These are phyloP conservation scores for Acrocephalus scirpaceus DNA, from an alignment of 2,797 vertebrate genomes.

Conservation along the genomic window DNA sequence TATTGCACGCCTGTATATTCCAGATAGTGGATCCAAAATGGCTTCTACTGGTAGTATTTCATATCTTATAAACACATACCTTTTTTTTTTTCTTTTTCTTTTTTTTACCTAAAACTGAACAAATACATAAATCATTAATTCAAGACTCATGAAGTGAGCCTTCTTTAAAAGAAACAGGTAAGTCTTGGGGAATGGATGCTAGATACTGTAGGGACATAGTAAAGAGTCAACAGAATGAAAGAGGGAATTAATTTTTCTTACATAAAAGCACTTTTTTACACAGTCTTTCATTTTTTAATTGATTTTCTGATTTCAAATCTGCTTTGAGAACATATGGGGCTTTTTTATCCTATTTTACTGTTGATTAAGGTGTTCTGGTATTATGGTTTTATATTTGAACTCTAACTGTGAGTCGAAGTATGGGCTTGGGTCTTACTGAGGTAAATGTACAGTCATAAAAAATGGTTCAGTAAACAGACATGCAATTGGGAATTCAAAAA, in stretches of 20 bases:
- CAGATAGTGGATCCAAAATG: background rate
- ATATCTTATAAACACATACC: background rate
- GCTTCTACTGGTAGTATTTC: background rate
- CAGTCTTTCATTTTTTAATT: background rate
- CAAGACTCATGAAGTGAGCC: background rate
- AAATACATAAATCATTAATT: background rate
- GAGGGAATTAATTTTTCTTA: background rate
- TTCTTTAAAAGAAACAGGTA: background rate
- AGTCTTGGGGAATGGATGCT: background rate
- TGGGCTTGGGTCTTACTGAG: background rate
- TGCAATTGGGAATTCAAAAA: background rate
- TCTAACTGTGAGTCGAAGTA: background rate
- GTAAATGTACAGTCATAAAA: background rate
- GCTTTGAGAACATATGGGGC: rapidly evolving
- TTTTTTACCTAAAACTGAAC: background rate
- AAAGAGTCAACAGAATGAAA: background rate
- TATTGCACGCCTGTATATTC: background rate
- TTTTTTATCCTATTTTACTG: background rate
- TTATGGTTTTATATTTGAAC: background rate
- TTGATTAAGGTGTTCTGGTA: background rate
- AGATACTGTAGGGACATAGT: background rate
- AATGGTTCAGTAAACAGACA: background rate
- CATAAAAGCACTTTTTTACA: background rate
- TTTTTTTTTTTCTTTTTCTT: background rate
- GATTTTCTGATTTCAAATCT: background rate